Base-by-base conservation (phyloP, 2,113 vertebrate species). In the Pao palembangensis region DNA sequence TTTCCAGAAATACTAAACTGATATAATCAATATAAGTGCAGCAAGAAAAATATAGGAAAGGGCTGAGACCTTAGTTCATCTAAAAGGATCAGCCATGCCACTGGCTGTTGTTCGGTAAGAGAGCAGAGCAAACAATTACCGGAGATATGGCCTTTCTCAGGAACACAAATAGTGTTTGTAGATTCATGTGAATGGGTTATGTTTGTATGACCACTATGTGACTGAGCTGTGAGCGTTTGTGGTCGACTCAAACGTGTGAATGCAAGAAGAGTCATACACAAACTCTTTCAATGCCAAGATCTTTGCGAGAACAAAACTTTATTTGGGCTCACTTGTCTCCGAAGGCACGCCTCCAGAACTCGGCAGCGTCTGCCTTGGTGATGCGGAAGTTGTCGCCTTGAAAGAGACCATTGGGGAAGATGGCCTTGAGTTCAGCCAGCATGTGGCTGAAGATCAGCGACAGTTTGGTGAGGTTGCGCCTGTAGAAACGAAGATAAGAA, bases 381-480 rank as follows among this genome's bases (percentile, higher is more conserved):
- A 99, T 99, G 75, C 97, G 90, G 87, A 99, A 99, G 0, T 93
- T 95, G 85, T 98, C 97, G 17, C 97, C 97, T 79, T 98, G 96
- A 86, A 98, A 99, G 28, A 95, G 91, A 42, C 97, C 96, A 0
- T 90, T 96, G 63, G 96, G 97, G 81, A 99, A 98, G 82, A 98
- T 97, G 46, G 95, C 97, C 89, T 99, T 99, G 31, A 99, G 90
- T 61, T 99, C 97, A 8, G 96, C 96, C 84, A 99, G 87, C 97
- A 98, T 98, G 82, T 99, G 97, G 84, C 97, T 98, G 92, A 98
- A 99, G 87, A 99, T 98, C 82, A 99, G 85, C 13, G 97, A 99
- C 56, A 99, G 68, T 78, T 99, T 99, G 20, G 97, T 99, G 82
- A 99, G 84, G 88, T 98, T 98, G 62, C 97, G 87, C 80, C 97